A percentile compares a stretch with the other conserved stretches of the same genome.
These are phyloP conservation scores for Catharus ustulatus DNA, from an alignment of 2,797 vertebrate genomes.

Conservation along the genomic window DNA sequence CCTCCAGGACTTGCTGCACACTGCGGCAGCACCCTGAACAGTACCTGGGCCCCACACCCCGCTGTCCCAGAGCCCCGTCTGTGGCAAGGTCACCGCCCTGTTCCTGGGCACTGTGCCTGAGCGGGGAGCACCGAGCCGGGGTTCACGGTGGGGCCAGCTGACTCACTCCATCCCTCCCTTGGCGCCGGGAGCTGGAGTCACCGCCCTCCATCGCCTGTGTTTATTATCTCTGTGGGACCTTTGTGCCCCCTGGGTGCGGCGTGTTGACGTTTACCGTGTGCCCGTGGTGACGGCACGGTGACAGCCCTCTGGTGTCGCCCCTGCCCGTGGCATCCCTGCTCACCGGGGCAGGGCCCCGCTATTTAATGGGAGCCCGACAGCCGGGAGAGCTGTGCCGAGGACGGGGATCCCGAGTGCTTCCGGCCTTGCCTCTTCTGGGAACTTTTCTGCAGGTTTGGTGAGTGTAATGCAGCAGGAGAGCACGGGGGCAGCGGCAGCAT, in stretches of 20 bases:
- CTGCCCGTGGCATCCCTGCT: neutral
- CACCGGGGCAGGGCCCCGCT: accelerated
- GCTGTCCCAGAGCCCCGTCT: neutral
- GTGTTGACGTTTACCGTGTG: neutral
- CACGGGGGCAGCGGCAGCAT: accelerated
- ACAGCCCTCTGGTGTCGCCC: neutral
- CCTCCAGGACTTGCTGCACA: neutral
- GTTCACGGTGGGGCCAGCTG: neutral
- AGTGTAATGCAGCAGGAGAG: neutral
- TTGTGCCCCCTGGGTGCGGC: neutral
- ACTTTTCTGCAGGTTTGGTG: neutral
- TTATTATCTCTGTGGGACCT: neutral
- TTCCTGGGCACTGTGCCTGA: too few relatives aligned
- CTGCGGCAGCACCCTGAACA: neutral
- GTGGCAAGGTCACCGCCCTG: neutral
- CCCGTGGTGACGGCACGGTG: neutral
- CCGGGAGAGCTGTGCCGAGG: accelerated
- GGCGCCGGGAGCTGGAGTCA: accelerated
- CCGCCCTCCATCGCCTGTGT: neutral
- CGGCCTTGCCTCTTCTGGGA: neutral
- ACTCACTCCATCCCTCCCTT: neutral
- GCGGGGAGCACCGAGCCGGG: neutral
- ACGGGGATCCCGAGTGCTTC: accelerated
- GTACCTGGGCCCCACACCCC: neutral
- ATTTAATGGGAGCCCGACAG: neutral